These are phyloP conservation scores for Diabrotica balteata DNA, from an alignment of 2,888 invertebrate species.

Conservation along the genomic window DNA sequence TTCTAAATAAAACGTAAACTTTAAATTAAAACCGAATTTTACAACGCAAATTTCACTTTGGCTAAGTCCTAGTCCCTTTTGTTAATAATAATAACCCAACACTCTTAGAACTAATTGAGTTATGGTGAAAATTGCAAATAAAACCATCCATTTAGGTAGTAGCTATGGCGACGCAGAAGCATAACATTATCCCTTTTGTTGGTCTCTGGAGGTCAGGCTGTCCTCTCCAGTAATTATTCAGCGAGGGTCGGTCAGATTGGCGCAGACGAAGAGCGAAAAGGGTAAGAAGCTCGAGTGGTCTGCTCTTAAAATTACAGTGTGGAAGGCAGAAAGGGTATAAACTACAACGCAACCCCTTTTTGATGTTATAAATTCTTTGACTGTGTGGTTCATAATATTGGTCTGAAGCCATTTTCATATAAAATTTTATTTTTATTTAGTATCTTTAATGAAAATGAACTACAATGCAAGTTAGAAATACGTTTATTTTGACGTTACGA, in stretches of 20 bases:
- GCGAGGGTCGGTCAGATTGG: constrained; percentile 51
- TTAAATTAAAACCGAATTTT: no score
- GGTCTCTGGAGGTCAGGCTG: constrained; percentile 58
- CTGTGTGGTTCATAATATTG: background rate
- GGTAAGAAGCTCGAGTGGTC: constrained; percentile 37
- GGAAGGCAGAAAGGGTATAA: constrained; percentile 49
- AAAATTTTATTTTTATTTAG: no score
- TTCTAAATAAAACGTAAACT: no score
- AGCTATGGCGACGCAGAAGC: constrained; percentile 28
- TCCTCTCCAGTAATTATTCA: constrained; percentile 57
- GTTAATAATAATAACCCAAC: constrained; percentile 2
- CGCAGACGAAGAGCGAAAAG: constrained; percentile 31
- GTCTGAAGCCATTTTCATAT: no score
- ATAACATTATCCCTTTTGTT: constrained; percentile 52
- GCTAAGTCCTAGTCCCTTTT: background rate
- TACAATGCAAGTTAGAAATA: no score
- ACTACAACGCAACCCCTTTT: constrained; percentile 37
- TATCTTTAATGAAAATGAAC: no score
- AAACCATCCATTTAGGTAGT: constrained; percentile 23
- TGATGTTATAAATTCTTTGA: background rate
- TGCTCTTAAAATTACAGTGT: constrained; percentile 48
- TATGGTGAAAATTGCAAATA: constrained; percentile 24
- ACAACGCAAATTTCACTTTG: no score
- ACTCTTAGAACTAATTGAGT: constrained; percentile 18
- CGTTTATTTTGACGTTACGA: no score